Conservation (phyloP, 2,888 invertebrate genomes). For the Platycheirus rosarum region DNA sequence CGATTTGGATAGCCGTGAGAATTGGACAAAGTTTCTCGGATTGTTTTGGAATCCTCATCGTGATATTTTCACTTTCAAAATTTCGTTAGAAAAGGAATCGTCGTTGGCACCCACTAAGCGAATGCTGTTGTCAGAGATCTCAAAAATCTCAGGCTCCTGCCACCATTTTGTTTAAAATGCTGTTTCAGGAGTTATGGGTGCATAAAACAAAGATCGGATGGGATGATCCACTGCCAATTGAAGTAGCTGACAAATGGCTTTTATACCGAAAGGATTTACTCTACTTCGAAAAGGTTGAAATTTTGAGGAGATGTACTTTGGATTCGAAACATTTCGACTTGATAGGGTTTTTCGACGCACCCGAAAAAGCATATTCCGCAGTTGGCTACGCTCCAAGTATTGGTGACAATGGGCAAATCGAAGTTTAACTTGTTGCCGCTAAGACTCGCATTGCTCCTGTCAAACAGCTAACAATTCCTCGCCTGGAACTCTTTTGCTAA, state of each 20-base stretch:
- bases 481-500: conserved; percentile 55
- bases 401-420: neutral
- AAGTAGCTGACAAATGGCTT: conserved; percentile 31
- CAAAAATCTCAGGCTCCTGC: conserved; percentile 39
- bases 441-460: conserved; percentile 42
- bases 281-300: conserved; percentile 21
- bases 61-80: conserved; percentile 29
- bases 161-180: conserved; percentile 43
- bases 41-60: conserved; percentile 24
- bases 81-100: neutral
- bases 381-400: conserved; percentile 40
- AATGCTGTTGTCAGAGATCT: conserved; percentile 26
- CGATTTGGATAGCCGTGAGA: conserved; percentile 6
- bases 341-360: conserved; percentile 38
- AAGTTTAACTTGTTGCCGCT: conserved; percentile 13
- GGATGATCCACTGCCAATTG: conserved; percentile 32
- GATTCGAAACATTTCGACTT: neutral
- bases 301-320: conserved; percentile 3
- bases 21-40: conserved; percentile 4
- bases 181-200: conserved; percentile 46
- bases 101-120: conserved; percentile 5
- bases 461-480: conserved; percentile 46
- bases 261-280: conserved; percentile 15
- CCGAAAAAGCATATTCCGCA: conserved; percentile 34
- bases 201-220: conserved; percentile 32